A percentile compares a stretch with the other conserved stretches of the same genome.
phyloP scores from a whole-genome alignment of 2,888 invertebrate species.

The Drosophila histrio region DNA sequence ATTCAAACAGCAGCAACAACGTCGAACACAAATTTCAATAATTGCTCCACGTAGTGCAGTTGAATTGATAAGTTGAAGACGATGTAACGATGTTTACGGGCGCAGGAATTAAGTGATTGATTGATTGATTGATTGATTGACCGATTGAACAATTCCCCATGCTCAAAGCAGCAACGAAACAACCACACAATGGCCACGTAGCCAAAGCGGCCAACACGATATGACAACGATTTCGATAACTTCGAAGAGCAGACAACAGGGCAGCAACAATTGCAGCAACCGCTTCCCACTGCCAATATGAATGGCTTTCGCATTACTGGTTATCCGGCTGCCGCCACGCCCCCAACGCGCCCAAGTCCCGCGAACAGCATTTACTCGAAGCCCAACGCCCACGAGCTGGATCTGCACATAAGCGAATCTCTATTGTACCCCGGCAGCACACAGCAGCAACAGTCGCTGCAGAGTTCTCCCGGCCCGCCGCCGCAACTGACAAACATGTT shows the following conservation, averaged over 20 bases:
- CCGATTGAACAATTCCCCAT: constrained; percentile 32
- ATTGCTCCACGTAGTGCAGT: constrained; percentile 47
- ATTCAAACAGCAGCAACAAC: constrained; percentile 5
- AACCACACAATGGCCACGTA: constrained; percentile 44
- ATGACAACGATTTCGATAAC: constrained; percentile 69
- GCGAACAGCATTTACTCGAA: constrained; percentile 56
- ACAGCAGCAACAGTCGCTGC: constrained; percentile 58
- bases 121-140: constrained; percentile 47
- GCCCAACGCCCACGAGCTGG: constrained; percentile 70
- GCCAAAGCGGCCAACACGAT: constrained; percentile 33
- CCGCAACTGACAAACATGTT: constrained; percentile 73
- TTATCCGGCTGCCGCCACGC: constrained; percentile 75
- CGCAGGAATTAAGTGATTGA: constrained; percentile 41
- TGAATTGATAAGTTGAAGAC: constrained; percentile 41
- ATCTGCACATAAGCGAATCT: constrained; percentile 79
- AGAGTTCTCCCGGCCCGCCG: constrained; percentile 76
- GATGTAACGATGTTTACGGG: constrained; percentile 10
- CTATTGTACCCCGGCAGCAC: constrained; percentile 69
- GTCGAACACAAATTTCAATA: constrained; percentile 26
- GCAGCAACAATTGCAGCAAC: constrained; percentile 31
- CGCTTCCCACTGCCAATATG: constrained; percentile 57
- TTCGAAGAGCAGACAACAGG: constrained; percentile 54
- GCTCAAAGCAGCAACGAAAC: constrained; percentile 10
- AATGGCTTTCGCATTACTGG: constrained; percentile 81
- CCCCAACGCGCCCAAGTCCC: constrained; percentile 38